Conservation (phyloP, 2,888 invertebrate genomes). For the Orchesella flavescens region DNA sequence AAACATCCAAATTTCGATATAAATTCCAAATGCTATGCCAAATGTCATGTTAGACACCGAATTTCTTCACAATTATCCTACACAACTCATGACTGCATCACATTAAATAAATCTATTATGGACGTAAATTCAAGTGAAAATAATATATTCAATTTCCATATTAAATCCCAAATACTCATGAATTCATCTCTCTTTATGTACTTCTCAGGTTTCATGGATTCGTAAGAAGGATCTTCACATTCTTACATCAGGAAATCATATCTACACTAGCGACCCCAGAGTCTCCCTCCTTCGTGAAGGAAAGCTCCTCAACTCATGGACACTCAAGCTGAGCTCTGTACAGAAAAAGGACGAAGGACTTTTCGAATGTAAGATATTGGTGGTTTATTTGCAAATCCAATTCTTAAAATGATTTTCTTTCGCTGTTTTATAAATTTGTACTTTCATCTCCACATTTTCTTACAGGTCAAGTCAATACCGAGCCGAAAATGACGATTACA, state of each 20-base stretch:
- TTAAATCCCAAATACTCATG: background rate
- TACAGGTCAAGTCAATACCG: slow-evolving; percentile 74
- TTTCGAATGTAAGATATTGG: too few relatives aligned
- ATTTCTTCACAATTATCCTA: too few relatives aligned
- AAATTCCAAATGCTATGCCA: too few relatives aligned
- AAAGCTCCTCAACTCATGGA: slow-evolving; percentile 68
- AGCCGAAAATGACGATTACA: slow-evolving; percentile 73
- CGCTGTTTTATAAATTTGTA: too few relatives aligned
- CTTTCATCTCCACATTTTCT: too few relatives aligned
- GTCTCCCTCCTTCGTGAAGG: slow-evolving; percentile 66
- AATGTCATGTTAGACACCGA: too few relatives aligned
- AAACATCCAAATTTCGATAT: too few relatives aligned
- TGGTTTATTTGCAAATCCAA: too few relatives aligned
- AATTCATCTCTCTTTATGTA: background rate
- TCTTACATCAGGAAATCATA: slow-evolving; percentile 69
- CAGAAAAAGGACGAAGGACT: slow-evolving; percentile 71
- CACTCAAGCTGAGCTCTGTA: slow-evolving; percentile 64
- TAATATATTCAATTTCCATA: background rate
- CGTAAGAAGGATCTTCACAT: slow-evolving; percentile 70
- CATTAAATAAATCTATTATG: too few relatives aligned
- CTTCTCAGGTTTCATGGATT: slow-evolving; percentile 70
- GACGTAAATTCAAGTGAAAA: too few relatives aligned
- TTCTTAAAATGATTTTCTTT: too few relatives aligned
- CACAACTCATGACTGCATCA: too few relatives aligned
- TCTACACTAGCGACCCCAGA: slow-evolving; percentile 68